phyloP scores from a whole-genome alignment of 2,113 vertebrate species.

The Theristicus caerulescens region DNA sequence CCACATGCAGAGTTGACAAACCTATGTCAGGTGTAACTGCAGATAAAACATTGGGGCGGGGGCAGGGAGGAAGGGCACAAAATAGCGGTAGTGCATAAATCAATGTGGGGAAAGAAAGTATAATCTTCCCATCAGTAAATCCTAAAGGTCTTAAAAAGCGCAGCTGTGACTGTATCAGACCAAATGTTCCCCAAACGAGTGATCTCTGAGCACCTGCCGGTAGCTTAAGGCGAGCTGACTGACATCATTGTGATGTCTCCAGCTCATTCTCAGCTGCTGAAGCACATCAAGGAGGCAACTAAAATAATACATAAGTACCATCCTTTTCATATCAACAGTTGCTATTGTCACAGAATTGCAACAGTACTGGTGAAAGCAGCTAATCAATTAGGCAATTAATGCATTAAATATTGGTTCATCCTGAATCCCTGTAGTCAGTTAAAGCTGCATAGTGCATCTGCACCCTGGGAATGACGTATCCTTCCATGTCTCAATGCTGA shows the following conservation, averaged over 20 bases:
- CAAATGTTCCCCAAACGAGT: background rate
- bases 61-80: background rate
- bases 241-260: background rate
- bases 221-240: background rate
- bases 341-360: background rate
- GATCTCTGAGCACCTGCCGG: slow-evolving; percentile 1
- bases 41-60: background rate
- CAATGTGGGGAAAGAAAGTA: background rate
- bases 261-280: slow-evolving; percentile 39
- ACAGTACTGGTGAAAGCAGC: background rate
- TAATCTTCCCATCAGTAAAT: background rate
- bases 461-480: background rate
- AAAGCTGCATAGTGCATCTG: background rate
- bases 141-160: background rate
- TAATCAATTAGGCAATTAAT: background rate
- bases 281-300: background rate
- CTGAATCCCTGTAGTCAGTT: background rate
- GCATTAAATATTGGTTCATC: background rate
- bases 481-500: background rate
- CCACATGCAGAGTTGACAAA: background rate
- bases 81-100: background rate
- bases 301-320: background rate
- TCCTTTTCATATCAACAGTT: background rate
- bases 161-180: background rate
- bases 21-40: background rate